These are phyloP conservation scores for Cacajao melanocephalus DNA, from an alignment of 2,797 vertebrate species.

Conservation along the genomic window DNA sequence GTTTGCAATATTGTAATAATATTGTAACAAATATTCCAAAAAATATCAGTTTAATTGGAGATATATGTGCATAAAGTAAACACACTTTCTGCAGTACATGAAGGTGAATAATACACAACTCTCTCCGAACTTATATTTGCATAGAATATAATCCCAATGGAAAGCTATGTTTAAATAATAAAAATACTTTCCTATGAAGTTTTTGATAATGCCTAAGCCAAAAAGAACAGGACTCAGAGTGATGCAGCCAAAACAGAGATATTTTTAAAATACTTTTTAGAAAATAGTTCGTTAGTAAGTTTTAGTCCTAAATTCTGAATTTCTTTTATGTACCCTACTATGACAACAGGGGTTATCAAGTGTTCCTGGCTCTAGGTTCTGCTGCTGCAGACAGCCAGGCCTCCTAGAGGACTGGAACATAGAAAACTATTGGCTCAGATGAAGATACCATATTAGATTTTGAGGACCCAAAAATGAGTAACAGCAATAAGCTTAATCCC, in stretches of 20 bases:
- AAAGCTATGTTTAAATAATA: conserved; percentile 47
- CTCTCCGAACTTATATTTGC: conserved; percentile 7
- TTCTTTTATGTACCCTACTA: not conserved
- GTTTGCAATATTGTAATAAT: too few relatives aligned
- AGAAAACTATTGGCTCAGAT: not conserved
- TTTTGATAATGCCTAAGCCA: conserved; percentile 37
- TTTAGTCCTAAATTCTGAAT: not conserved
- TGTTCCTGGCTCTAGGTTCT: not conserved
- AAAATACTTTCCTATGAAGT: conserved; percentile 12
- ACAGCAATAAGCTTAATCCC: not conserved
- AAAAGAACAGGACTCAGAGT: conserved; percentile 30
- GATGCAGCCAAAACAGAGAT: not conserved
- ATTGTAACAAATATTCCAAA: conserved; percentile 11
- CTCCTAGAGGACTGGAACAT: not conserved
- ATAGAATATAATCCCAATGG: not conserved
- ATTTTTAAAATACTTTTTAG: not conserved
- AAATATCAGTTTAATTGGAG: conserved; percentile 10
- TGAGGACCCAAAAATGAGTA: not conserved
- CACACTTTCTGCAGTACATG: not conserved
- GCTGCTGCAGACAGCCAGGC: not conserved
- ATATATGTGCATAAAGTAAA: conserved; percentile 32
- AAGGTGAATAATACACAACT: not conserved
- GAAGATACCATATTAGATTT: not conserved
- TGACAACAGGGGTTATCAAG: not conserved
- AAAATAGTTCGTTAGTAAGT: not conserved